phyloP scores from a whole-genome alignment of 1,140 invertebrate species.

The Tribolium madens region DNA sequence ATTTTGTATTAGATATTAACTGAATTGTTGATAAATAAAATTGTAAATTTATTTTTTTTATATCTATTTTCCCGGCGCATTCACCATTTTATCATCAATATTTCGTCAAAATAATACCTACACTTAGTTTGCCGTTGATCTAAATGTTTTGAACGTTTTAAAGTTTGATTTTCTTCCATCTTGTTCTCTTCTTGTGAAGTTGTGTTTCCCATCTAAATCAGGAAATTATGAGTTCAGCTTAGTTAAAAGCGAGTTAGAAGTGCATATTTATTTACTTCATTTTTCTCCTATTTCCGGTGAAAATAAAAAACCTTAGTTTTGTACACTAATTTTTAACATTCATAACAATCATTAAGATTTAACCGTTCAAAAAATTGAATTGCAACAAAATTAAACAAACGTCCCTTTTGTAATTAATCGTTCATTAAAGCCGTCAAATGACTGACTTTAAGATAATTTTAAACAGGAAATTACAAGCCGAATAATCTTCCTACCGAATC shows the following conservation, averaged over 20 bases:
- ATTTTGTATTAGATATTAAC: neutral
- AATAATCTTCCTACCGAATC: constrained; percentile 9
- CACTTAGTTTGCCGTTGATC: too few species aligned
- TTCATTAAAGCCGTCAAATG: constrained; percentile 29
- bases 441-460: constrained; percentile 15
- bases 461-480: constrained; percentile 29
- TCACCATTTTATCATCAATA: constrained; percentile 4
- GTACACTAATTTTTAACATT: neutral
- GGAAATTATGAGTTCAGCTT: constrained; percentile 2
- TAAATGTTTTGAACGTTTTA: neutral
- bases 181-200: too few species aligned
- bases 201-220: neutral
- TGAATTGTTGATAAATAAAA: too few species aligned
- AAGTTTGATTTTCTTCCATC: neutral
- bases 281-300: neutral
- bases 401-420: constrained; percentile 5
- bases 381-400: neutral
- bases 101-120: too few species aligned
- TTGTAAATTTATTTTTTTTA: too few species aligned
- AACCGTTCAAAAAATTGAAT: constrained; percentile 1
- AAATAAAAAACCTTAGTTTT: neutral
- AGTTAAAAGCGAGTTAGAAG: neutral
- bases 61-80: constrained; percentile 29
- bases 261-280: neutral
- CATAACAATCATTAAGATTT: constrained; percentile 5